Percentiles rank a stretch among this genome's conserved stretches.
These are phyloP conservation scores for Sesia apiformis DNA, from an alignment of 2,888 invertebrate genomes.

Conservation along the genomic window DNA sequence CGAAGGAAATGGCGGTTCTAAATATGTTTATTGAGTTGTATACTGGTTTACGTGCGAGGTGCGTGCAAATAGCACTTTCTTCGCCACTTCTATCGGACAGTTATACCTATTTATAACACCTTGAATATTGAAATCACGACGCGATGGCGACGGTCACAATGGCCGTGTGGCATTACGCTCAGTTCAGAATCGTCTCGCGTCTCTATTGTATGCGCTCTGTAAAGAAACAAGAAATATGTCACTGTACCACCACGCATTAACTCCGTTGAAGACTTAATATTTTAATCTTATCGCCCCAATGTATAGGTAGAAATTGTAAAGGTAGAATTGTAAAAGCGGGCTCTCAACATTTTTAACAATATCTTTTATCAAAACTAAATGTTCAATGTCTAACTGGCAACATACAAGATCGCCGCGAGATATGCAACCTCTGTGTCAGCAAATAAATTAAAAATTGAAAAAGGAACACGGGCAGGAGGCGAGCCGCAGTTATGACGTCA, in stretches of 20 bases:
- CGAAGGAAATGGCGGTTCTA: conserved; percentile 9
- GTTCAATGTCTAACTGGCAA: conserved; percentile 15
- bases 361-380: conserved; percentile 5
- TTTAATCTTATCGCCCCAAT: conserved; percentile 7
- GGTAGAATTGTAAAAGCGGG: neutral
- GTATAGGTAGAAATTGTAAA: neutral
- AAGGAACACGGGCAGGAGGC: conserved; percentile 31
- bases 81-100: conserved; percentile 41
- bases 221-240: conserved; percentile 43
- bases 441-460: conserved; percentile 49
- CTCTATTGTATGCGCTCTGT: conserved; percentile 27
- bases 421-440: conserved; percentile 42
- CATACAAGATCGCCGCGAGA: conserved; percentile 37
- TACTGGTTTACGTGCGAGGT: conserved; percentile 44
- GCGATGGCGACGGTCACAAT: conserved; percentile 5
- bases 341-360: neutral
- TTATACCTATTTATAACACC: conserved; percentile 59
- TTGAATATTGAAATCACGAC: conserved; percentile 27
- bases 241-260: conserved; percentile 26
- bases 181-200: conserved; percentile 15
- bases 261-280: conserved; percentile 43
- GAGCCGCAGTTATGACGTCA: conserved; percentile 52
- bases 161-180: conserved; percentile 1
- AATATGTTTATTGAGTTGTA: conserved; percentile 54
- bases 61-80: conserved; percentile 42